These are phyloP conservation scores for Fringilla coelebs DNA, from an alignment of 2,797 vertebrate species.

Conservation along the genomic window DNA sequence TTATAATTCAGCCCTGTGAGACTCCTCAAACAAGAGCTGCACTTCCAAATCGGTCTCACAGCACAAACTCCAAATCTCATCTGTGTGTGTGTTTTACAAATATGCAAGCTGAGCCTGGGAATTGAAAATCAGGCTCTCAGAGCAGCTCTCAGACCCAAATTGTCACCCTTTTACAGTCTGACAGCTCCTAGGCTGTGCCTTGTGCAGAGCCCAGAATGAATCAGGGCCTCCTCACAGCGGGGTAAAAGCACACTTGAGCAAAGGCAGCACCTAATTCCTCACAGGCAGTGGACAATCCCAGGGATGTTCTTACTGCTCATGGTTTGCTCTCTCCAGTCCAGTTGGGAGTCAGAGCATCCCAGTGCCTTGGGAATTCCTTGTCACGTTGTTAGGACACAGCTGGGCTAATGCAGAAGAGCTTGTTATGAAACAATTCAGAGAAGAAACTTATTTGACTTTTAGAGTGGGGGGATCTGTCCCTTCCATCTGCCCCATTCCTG, in stretches of 20 bases:
- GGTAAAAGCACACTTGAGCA: neutral
- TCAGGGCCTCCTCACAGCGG: neutral
- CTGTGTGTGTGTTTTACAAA: neutral
- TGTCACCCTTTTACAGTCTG: neutral
- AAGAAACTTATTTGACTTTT: neutral
- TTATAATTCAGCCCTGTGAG: neutral
- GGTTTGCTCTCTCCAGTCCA: neutral
- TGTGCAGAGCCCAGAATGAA: neutral
- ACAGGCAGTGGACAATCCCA: neutral
- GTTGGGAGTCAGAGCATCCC: neutral
- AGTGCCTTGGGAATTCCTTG: neutral
- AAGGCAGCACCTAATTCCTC: neutral
- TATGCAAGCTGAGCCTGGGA: neutral
- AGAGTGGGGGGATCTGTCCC: neutral
- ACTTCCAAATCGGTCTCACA: neutral
- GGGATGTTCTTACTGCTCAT: neutral
- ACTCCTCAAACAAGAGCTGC: neutral
- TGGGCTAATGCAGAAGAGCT: neutral
- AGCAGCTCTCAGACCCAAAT: neutral
- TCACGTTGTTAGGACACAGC: accelerated
- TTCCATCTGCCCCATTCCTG: neutral
- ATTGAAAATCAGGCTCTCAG: neutral
- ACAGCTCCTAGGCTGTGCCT: neutral
- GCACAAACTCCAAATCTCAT: neutral
- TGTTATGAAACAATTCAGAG: accelerated